Conservation (phyloP, 2,113 vertebrate species). For the Lepus europaeus region DNA sequence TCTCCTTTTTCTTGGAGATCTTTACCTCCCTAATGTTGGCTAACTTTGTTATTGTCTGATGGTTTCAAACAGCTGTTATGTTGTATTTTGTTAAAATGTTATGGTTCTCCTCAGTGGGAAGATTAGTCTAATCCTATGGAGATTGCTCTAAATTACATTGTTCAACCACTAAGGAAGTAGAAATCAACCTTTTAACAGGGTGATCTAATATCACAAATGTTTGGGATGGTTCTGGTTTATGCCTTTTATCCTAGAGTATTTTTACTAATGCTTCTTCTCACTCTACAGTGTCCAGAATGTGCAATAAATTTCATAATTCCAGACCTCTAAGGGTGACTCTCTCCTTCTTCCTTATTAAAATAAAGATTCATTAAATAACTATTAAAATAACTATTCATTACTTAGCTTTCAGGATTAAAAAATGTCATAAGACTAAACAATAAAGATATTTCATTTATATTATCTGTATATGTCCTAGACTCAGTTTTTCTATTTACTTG, state of each 20-base stretch:
- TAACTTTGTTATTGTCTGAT: conserved; percentile 7
- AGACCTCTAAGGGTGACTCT: neutral
- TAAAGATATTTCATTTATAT: neutral
- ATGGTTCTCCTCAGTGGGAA: neutral
- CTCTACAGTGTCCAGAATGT: neutral
- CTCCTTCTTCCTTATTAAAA: neutral
- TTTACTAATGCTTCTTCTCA: neutral
- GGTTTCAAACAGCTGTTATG: conserved; percentile 11
- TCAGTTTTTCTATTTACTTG: conserved; percentile 14
- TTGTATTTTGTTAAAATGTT: conserved; percentile 35
- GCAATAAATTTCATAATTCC: conserved; percentile 3
- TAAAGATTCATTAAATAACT: no score
- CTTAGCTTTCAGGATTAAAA: neutral
- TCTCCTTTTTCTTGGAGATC: neutral
- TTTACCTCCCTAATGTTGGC: neutral
- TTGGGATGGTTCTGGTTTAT: neutral
- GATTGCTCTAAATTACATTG: conserved; percentile 9
- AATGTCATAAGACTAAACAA: neutral
- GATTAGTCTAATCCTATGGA: neutral
- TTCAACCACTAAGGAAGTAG: neutral
- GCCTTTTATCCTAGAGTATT: neutral
- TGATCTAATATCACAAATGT: neutral
- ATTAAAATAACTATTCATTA: conserved; percentile 55
- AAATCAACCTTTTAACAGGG: conserved; percentile 46
- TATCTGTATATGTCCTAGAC: neutral